Evolutionary conservation across 2,113 vertebrate species (phyloP).

Genomic region (Crotalus helleri): DNA sequence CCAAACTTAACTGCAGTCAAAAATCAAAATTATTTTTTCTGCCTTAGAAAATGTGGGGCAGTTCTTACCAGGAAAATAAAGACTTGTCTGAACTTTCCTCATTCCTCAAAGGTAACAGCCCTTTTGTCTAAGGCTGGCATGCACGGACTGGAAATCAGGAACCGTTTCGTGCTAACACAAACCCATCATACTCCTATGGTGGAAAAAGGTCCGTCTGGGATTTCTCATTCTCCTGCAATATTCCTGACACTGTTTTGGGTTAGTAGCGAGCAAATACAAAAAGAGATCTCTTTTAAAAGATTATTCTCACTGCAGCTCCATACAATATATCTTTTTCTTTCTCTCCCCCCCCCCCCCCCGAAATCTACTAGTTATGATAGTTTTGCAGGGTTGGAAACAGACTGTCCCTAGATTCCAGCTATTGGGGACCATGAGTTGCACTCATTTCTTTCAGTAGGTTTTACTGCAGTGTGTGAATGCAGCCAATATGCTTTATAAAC

Average conservation of each 20-base stretch:
- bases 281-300: not conserved
- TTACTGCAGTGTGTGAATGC: not conserved
- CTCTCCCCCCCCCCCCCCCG: no score
- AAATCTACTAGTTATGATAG: not conserved
- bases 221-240: not conserved
- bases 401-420: not conserved
- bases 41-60: not conserved
- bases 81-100: not conserved
- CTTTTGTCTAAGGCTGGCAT: not conserved
- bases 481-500: not conserved
- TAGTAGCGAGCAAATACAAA: not conserved
- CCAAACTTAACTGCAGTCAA: not conserved
- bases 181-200: not conserved
- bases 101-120: not conserved
- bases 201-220: not conserved
- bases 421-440: not conserved
- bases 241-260: not conserved
- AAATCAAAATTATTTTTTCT: not conserved
- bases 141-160: not conserved
- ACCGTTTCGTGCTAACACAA: not conserved
- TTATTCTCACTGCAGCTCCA: not conserved
- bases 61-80: rapidly evolving
- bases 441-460: not conserved
- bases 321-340: not conserved
- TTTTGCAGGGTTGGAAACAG: not conserved